phyloP scores from a whole-genome alignment of 35 echinoderm and acorn worm species.

The Amphiura filiformis region DNA sequence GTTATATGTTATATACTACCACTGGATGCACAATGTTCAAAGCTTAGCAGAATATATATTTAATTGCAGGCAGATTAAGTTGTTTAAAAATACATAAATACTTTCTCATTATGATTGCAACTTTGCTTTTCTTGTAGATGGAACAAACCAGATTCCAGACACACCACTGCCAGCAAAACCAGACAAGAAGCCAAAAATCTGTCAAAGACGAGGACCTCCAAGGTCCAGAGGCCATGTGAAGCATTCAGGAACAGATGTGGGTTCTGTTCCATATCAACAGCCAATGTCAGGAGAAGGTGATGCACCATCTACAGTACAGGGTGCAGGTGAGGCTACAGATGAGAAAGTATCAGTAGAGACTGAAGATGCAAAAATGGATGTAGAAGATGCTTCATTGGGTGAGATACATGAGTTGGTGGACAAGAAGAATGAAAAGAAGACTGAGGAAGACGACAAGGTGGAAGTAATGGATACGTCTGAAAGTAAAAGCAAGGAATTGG shows the following conservation, averaged over 20 bases:
- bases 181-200: background rate
- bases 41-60: no score
- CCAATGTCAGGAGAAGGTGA: background rate
- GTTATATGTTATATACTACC: no score
- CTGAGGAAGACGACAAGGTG: background rate
- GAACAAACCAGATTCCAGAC: background rate
- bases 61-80: no score
- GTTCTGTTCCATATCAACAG: background rate
- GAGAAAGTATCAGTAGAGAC: background rate
- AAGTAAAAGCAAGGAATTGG: slow-evolving; percentile 11
- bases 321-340: background rate
- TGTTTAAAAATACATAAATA: no score
- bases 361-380: slow-evolving; percentile 13
- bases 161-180: background rate
- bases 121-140: no score
- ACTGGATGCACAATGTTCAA: no score
- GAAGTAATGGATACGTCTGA: slow-evolving; percentile 8
- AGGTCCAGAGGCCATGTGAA: background rate
- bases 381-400: background rate
- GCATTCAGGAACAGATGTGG: background rate
- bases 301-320: background rate
- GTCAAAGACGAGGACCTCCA: background rate
- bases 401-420: background rate
- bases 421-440: background rate
- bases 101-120: no score